A percentile compares a stretch with the other conserved stretches of the same genome.
Evolutionary conservation across 2,113 vertebrate species (phyloP).

Genomic region (Sinocyclocheilus anophthalmus): DNA sequence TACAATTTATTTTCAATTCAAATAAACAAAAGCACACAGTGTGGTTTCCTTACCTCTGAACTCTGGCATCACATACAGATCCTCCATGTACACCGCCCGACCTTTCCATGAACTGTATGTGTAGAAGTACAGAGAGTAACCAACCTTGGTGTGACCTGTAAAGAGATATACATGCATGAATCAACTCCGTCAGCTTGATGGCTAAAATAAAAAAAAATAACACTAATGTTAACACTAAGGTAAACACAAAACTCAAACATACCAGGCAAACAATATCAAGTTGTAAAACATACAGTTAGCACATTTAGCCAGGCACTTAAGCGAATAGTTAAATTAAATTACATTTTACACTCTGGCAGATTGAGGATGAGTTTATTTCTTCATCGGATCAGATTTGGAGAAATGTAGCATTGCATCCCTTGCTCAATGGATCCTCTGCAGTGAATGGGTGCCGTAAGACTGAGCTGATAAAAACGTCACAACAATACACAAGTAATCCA

Average conservation of each 20-base stretch:
- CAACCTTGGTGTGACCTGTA: slow-evolving; percentile 76
- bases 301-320: not conserved
- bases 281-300: not conserved
- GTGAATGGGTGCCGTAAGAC: too few relatives aligned
- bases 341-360: too few relatives aligned
- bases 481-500: too few relatives aligned
- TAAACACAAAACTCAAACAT: not conserved
- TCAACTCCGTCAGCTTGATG: not conserved
- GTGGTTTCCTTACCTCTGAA: slow-evolving; percentile 73
- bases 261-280: not conserved
- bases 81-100: slow-evolving; percentile 79
- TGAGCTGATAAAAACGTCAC: too few relatives aligned
- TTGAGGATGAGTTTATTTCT: too few relatives aligned
- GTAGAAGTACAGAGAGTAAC: slow-evolving; percentile 81
- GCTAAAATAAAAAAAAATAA: not conserved
- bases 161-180: slow-evolving; percentile 20
- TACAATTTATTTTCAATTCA: not conserved
- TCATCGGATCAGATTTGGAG: too few relatives aligned
- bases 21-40: not conserved
- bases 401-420: not conserved
- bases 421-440: not conserved
- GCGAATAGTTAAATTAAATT: not conserved
- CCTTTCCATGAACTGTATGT: slow-evolving; percentile 77
- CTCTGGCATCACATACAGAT: slow-evolving; percentile 84
- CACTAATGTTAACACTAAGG: too few relatives aligned